A percentile compares a stretch with the other conserved stretches of the same genome.
These are phyloP conservation scores for Brevimyrus niger DNA, from an alignment of 2,113 vertebrate species.

Conservation along the genomic window DNA sequence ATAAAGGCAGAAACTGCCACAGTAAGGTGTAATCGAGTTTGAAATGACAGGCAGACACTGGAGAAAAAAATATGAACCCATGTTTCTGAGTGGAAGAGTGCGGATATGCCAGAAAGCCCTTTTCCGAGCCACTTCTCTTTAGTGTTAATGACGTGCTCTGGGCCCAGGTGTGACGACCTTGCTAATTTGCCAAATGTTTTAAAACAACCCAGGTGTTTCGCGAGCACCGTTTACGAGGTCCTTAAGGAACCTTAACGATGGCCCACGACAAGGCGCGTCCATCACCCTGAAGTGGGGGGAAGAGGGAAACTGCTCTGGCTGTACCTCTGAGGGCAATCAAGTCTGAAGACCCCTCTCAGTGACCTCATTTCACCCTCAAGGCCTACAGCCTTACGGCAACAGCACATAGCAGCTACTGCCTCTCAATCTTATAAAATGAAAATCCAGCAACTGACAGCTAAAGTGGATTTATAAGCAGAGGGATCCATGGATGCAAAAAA, in stretches of 20 bases:
- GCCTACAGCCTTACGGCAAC: neutral
- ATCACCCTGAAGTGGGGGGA: neutral
- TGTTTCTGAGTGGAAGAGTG: conserved; percentile 40
- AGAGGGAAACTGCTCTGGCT: neutral
- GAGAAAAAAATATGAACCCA: conserved; percentile 46
- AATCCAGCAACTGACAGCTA: neutral
- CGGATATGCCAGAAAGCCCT: conserved; percentile 38
- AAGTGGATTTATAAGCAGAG: neutral
- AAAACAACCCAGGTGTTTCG: conserved; percentile 26
- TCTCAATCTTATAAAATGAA: neutral
- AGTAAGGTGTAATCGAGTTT: conserved; percentile 59
- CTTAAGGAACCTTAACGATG: neutral
- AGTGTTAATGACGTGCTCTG: conserved; percentile 31
- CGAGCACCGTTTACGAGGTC: neutral
- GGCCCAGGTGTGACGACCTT: conserved; percentile 28
- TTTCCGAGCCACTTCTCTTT: conserved; percentile 46
- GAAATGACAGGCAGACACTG: conserved; percentile 54
- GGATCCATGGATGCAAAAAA: neutral
- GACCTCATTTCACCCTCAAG: neutral
- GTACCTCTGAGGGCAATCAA: neutral
- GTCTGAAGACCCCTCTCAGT: neutral
- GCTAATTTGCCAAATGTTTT: conserved; percentile 39
- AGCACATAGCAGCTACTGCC: neutral
- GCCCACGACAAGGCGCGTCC: neutral
- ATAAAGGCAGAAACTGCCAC: conserved; percentile 53